A percentile compares a stretch with the other conserved stretches of the same genome.
Conservation (phyloP, 2,888 invertebrate genomes). For the Phengaris alcon region DNA sequence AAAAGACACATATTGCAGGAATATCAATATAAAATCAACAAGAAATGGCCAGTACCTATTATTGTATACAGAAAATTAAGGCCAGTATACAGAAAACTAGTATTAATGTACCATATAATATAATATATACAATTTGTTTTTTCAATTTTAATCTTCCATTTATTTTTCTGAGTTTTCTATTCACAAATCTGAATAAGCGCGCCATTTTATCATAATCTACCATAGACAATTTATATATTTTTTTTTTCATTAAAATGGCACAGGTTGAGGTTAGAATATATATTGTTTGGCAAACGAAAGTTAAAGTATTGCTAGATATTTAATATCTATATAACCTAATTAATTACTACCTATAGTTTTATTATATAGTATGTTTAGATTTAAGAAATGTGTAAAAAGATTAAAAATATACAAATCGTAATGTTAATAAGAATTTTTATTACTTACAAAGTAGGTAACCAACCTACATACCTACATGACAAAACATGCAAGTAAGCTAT, state of each 20-base stretch:
- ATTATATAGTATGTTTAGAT: constrained; percentile 16
- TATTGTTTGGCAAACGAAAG: constrained; percentile 7
- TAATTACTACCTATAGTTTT: constrained; percentile 3
- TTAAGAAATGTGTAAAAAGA: constrained; percentile 20
- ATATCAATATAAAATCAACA: too few species aligned
- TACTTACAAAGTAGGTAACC: neutral
- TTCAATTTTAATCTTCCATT: neutral
- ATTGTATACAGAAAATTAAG: too few species aligned
- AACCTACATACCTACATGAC: too few species aligned
- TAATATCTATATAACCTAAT: neutral
- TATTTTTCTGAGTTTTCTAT: neutral
- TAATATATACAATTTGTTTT: neutral
- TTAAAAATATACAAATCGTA: constrained; percentile 23
- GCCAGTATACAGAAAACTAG: too few species aligned
- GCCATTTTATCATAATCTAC: neutral
- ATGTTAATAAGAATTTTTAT: neutral
- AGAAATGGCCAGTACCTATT: too few species aligned
- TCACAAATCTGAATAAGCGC: neutral
- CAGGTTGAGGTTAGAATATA: neutral
- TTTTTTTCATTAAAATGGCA: neutral
- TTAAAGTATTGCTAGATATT: neutral
- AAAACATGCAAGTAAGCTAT: too few species aligned
- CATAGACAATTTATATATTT: constrained; percentile 2
- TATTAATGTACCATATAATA: too few species aligned
- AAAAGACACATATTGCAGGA: too few species aligned